Conservation (phyloP, 2,113 vertebrate genomes). For the Mesembrinibis cayennensis region DNA sequence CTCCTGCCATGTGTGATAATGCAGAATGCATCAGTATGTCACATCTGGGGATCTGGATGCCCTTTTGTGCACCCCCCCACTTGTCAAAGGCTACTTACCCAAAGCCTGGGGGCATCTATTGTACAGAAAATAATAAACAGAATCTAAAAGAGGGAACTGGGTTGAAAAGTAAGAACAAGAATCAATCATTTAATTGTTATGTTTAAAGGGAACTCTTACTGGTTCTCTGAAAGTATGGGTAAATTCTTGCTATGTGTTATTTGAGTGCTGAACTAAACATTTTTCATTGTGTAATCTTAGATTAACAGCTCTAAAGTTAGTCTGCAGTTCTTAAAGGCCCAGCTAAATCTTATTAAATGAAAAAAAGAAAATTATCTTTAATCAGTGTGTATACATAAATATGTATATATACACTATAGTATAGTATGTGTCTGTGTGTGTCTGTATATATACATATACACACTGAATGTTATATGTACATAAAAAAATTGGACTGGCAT, state of each 20-base stretch:
- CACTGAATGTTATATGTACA: background rate
- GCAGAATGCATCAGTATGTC: background rate
- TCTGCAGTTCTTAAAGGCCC: background rate
- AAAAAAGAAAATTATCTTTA: background rate
- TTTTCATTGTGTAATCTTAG: background rate
- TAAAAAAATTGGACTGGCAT: background rate
- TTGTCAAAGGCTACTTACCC: background rate
- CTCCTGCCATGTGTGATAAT: background rate
- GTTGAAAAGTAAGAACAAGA: background rate
- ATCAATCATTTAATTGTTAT: background rate
- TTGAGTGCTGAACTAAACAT: background rate
- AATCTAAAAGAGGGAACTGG: background rate
- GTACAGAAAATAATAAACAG: background rate
- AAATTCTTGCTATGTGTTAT: background rate
- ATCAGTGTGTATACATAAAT: background rate
- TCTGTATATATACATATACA: background rate
- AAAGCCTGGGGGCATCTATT: background rate
- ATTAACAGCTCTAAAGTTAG: background rate
- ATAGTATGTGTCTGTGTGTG: background rate
- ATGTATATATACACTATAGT: background rate
- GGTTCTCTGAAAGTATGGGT: background rate
- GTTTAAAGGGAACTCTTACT: background rate
- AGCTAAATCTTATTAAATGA: background rate
- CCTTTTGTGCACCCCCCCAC: background rate
- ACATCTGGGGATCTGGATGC: background rate